Percentiles rank a stretch among this genome's conserved stretches.
Evolutionary conservation across 2,797 vertebrate species (phyloP).

Genomic region (Cebuella pygmaea): DNA sequence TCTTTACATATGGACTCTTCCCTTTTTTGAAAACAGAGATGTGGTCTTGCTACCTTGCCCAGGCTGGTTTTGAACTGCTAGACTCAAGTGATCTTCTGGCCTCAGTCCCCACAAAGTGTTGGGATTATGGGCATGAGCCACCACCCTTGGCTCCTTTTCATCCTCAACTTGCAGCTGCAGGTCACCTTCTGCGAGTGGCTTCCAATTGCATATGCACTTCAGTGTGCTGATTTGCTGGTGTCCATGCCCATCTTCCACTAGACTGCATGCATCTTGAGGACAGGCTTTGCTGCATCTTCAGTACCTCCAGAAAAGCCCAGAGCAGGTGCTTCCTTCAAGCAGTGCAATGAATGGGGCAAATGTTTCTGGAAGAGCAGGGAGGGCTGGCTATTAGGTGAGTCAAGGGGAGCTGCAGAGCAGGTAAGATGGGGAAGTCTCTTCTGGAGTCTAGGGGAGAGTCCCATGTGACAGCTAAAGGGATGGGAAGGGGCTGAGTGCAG

Average conservation of each 20-base stretch:
- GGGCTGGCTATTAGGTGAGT: not conserved
- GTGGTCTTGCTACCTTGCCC: not conserved
- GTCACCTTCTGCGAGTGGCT: not conserved
- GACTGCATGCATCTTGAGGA: not conserved
- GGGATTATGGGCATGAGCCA: not conserved
- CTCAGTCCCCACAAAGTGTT: not conserved
- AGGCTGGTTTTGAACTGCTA: not conserved
- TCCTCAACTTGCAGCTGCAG: not conserved
- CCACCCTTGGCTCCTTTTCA: not conserved
- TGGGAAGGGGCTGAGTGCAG: not conserved
- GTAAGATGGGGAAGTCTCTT: not conserved
- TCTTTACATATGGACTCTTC: not conserved
- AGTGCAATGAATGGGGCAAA: fast-evolving
- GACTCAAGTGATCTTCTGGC: not conserved
- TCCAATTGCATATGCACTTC: fast-evolving
- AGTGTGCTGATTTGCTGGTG: not conserved
- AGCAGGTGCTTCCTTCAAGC: not conserved
- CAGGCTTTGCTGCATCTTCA: not conserved
- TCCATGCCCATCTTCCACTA: not conserved
- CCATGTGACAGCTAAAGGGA: not conserved
- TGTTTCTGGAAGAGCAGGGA: not conserved
- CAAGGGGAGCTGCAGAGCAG: not conserved
- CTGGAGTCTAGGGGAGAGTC: not conserved
- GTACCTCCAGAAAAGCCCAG: not conserved
- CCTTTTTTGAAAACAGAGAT: not conserved